Evolutionary conservation across 1,140 invertebrate genomes (phyloP), one percentile per base, ranked within the genome.

Genomic region (Panulirus ornatus): DNA sequence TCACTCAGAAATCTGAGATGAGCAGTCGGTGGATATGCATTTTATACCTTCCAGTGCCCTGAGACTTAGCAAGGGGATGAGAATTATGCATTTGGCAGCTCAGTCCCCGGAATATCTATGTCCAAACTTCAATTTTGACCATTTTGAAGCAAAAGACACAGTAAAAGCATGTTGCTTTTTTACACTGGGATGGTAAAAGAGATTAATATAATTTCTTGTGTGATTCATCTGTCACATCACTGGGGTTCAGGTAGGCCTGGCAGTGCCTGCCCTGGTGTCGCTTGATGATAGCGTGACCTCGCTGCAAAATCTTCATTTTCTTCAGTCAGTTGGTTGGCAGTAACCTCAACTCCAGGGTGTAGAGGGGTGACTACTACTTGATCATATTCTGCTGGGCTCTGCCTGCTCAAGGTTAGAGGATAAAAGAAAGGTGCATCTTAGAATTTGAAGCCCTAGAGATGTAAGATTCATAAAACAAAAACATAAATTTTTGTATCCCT

Each of bases 291-390:
- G 91, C 97, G 96, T 93, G 97, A 96, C 92, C 98, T 95, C 51
- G 96, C 96, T 1, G 97, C 96, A 94, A 99, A 99, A 94, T 99
- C 98, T 94, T 97, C 96, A 94, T 99, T 99, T 93, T 99, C 97
- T 93, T 99, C 98, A 91, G 98, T 99, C 36, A 99, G 94, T 93
- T 98, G 97, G 76, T 97, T 96, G 30, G 97, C 96, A 92, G 96
- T 96, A 34, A 97, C 95, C 93, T 97, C 95, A 11, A 98, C 95
- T 71, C 96, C 96, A 1, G 97, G 96, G 93, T 97, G 96, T 14
- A 96, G 95, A 0, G 98, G 97, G 3, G 97, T 97, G 73, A 98
- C 97, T 0, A 99, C 96, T 92, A 98, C 97, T 93, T 98, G 97
- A 93, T 98, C 97, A 92, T 97, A 97, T 93, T 97, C 96, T 83